Conservation (phyloP, 1,140 invertebrate species). For the Venturia canescens region DNA sequence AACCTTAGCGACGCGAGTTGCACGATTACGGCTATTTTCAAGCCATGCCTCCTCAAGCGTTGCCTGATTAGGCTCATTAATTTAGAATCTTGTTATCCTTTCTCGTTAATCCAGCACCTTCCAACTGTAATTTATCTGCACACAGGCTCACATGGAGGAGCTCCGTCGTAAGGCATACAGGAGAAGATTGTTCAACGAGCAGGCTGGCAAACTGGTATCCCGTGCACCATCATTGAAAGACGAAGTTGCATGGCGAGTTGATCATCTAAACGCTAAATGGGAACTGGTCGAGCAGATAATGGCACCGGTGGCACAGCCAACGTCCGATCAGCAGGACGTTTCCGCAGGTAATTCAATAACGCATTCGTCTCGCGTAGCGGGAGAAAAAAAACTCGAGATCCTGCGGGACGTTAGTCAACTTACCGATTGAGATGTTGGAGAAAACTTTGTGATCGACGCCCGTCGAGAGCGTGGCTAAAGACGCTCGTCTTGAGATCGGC, state of each 20-base stretch:
- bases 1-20: background rate
- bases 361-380: constrained; percentile 11
- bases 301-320: constrained; percentile 71
- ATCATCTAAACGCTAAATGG: constrained; percentile 88
- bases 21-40: background rate
- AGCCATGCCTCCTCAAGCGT: background rate
- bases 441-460: background rate
- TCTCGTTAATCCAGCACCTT: constrained; percentile 2
- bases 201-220: constrained; percentile 84
- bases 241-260: constrained; percentile 85
- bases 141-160: constrained; percentile 86
- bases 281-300: constrained; percentile 82
- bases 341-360: constrained; percentile 70
- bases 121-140: constrained; percentile 57
- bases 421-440: constrained; percentile 9
- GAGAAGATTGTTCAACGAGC: constrained; percentile 87
- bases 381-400: background rate
- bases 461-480: no score
- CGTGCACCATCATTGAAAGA: constrained; percentile 85
- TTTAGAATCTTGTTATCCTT: constrained; percentile 13
- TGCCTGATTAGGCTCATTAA: background rate
- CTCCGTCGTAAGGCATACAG: constrained; percentile 83
- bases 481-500: background rate
- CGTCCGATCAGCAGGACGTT: constrained; percentile 73
- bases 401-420: background rate